Evolutionary conservation across 2,113 vertebrate genomes (phyloP).

Genomic region (Ciconia stormi): DNA sequence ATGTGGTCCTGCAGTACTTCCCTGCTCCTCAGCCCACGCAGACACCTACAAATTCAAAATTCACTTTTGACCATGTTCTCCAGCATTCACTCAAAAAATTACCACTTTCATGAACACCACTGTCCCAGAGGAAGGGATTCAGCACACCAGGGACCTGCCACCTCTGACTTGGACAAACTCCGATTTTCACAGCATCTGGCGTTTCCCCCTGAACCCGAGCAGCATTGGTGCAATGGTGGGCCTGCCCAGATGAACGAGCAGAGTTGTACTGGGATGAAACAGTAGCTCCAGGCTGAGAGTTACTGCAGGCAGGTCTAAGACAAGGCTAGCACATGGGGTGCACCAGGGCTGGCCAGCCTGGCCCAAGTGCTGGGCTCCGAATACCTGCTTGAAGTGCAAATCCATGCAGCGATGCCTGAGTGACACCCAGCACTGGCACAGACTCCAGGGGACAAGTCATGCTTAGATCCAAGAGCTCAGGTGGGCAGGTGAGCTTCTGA

Average conservation of each 20-base stretch:
- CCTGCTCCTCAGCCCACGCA: not conserved
- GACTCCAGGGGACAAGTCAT: not conserved
- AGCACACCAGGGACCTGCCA: not conserved
- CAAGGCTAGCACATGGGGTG: not conserved
- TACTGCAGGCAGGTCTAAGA: not conserved
- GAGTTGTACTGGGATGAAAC: not conserved
- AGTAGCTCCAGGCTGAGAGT: not conserved
- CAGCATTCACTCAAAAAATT: not conserved
- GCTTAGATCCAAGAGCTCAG: not conserved
- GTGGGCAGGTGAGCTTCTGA: not conserved
- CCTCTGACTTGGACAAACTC: not conserved
- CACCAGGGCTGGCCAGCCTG: not conserved
- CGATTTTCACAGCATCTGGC: not conserved
- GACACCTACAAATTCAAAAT: not conserved
- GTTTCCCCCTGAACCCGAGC: not conserved
- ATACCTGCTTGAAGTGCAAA: not conserved
- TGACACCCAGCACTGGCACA: not conserved
- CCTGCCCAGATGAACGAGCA: not conserved
- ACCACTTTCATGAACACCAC: not conserved
- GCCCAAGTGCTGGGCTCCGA: not conserved
- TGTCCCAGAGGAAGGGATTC: not conserved
- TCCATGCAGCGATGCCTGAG: rapidly evolving
- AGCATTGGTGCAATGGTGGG: not conserved
- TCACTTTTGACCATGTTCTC: not conserved
- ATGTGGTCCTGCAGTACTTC: not conserved